Conservation (phyloP, 1,140 invertebrate species). For the Drosophila nigromelanica region DNA sequence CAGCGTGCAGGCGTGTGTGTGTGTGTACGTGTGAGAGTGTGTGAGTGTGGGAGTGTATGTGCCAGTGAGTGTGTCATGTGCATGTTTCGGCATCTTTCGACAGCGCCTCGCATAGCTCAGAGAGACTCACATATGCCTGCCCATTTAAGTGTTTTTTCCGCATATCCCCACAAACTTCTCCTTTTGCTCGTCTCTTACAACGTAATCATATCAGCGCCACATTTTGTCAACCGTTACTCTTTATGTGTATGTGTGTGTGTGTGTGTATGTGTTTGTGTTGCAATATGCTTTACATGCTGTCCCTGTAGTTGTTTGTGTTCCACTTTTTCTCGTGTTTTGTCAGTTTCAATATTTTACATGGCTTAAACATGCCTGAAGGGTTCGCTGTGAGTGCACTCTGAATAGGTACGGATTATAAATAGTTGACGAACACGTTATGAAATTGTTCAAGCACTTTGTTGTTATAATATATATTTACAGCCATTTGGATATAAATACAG, state of each 20-base stretch:
- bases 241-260: slow-evolving; percentile 7
- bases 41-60: slow-evolving; percentile 36
- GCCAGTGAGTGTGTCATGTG: slow-evolving; percentile 60
- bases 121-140: slow-evolving; percentile 7
- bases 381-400: slow-evolving; percentile 15
- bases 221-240: slow-evolving; percentile 47
- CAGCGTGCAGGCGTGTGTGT: neutral
- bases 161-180: slow-evolving; percentile 20
- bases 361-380: slow-evolving; percentile 24
- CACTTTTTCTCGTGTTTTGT: slow-evolving; percentile 22
- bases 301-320: slow-evolving; percentile 30
- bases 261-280: slow-evolving; percentile 10
- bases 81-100: slow-evolving; percentile 60
- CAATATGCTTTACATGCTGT: slow-evolving; percentile 25
- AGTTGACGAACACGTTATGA: slow-evolving; percentile 18
- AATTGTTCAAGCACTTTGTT: slow-evolving; percentile 9
- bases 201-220: slow-evolving; percentile 68
- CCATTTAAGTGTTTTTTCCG: slow-evolving; percentile 23
- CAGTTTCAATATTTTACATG: slow-evolving; percentile 18
- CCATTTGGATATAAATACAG: neutral
- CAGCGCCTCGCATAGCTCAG: slow-evolving; percentile 15
- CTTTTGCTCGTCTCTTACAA: slow-evolving; percentile 40
- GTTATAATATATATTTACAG: neutral
- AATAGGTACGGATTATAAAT: slow-evolving; percentile 10
- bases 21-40: neutral